Evolutionary conservation across 2,113 vertebrate species (phyloP), one percentile per base, ranked within the genome.

Genomic region (Psilopsiagon aymara): DNA sequence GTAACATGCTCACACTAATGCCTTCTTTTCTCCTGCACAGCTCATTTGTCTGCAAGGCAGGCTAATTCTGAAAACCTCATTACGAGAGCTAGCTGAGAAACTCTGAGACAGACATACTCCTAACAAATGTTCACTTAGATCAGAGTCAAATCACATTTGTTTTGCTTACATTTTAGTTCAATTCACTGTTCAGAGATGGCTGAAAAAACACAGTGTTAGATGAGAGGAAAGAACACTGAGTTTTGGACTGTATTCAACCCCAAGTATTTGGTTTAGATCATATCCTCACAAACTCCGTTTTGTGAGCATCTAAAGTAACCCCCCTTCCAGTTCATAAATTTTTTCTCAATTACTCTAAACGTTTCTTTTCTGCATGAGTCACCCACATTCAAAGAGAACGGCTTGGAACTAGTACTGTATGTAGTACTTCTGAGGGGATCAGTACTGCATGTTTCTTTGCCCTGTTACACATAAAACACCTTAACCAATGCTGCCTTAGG

Each of bases 11-110:
- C 33, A 63, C 66, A 35, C 52, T 76, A 63, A 82, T 7, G 46
- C 57, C 51, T 75, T 3, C 44, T 90, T 85, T 79, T 86, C 83
- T 68, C 43, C 67, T 21, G 43, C 60, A 85, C 11, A 77, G 64
- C 21, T 87, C 68, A 57, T 41, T 70, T 93, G 51, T 75, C 77
- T 94, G 39, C 37, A 88, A 74, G 60, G 43, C 55, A 78, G 44
- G 33, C 39, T 74, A 91, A 68, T 64, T 81, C 55, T 55, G 14
- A 82, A 95, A 89, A 81, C 28, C 47, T 86, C 69, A 60, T 75
- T 82, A 75, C 33, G 73, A 68, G 14, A 35, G 49, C 19, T 10
- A 44, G 39, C 18, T 68, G 62, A 90, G 17, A 84, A 95, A 71
- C 25, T 80, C 3, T 24, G 13, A 86, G 46, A 86, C 17, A 63